phyloP scores from a whole-genome alignment of 2,113 vertebrate genomes.

The Siniperca knerii region DNA sequence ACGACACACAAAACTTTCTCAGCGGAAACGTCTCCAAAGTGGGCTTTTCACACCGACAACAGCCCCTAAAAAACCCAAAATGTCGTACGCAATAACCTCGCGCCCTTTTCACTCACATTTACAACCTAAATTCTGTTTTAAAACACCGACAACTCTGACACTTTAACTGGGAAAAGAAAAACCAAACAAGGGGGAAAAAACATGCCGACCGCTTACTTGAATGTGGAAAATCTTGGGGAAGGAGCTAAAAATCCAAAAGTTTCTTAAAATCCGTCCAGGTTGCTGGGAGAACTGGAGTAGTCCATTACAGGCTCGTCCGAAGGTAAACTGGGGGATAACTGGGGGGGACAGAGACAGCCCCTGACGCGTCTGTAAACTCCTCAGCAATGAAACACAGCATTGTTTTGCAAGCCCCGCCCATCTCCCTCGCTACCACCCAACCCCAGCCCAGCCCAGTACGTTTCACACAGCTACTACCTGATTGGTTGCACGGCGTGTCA shows the following conservation, averaged over 20 bases:
- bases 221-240: slow-evolving; percentile 73
- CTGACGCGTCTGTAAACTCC: slow-evolving; percentile 85
- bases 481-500: slow-evolving; percentile 83
- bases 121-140: slow-evolving; percentile 8
- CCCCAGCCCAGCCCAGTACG: slow-evolving; percentile 37
- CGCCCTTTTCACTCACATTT: slow-evolving; percentile 68
- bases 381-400: slow-evolving; percentile 92
- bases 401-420: slow-evolving; percentile 88
- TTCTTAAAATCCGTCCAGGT: slow-evolving; percentile 85
- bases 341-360: slow-evolving; percentile 77
- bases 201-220: slow-evolving; percentile 80
- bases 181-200: neutral
- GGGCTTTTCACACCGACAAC: neutral
- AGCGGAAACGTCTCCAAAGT: slow-evolving; percentile 44
- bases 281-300: slow-evolving; percentile 83
- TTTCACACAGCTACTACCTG: neutral
- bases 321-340: slow-evolving; percentile 85
- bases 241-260: slow-evolving; percentile 77
- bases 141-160: slow-evolving; percentile 25
- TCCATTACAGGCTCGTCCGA: slow-evolving; percentile 90
- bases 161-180: slow-evolving; percentile 46
- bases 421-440: slow-evolving; percentile 57
- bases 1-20: slow-evolving; percentile 73
- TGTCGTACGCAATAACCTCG: slow-evolving; percentile 31
- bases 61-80: neutral